A percentile compares a stretch with the other conserved stretches of the same genome.
Evolutionary conservation across 2,113 vertebrate genomes (phyloP).

Genomic region (Aphyosemion australe): DNA sequence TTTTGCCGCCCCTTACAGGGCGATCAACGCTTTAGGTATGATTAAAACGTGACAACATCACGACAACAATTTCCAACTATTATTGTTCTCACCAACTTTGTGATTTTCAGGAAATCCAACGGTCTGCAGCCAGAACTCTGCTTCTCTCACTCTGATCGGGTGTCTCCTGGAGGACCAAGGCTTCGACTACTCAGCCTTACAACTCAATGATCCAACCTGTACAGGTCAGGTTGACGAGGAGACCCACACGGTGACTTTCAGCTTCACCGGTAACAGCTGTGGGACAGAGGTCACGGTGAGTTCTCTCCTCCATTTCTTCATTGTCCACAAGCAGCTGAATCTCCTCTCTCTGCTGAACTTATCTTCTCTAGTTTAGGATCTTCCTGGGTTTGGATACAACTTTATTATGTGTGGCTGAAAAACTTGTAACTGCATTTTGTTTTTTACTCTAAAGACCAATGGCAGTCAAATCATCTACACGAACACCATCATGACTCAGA

Average conservation of each 20-base stretch:
- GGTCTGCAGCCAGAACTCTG: not conserved
- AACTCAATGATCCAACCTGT: constrained; percentile 38
- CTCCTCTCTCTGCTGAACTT: not conserved
- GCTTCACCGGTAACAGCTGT: constrained; percentile 14
- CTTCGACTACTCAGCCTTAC: constrained; percentile 27
- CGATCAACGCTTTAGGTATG: constrained; percentile 8
- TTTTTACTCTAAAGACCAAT: not conserved
- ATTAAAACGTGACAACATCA: too few species aligned
- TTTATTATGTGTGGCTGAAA: not conserved
- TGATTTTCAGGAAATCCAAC: constrained; percentile 20
- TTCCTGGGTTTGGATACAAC: not conserved
- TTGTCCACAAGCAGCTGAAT: not conserved
- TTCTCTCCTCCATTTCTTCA: not conserved
- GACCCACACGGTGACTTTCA: constrained; percentile 37
- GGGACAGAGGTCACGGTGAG: constrained; percentile 25
- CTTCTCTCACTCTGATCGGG: constrained; percentile 13
- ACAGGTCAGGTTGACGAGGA: constrained; percentile 4
- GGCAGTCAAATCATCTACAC: not conserved
- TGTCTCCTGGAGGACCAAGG: constrained; percentile 50
- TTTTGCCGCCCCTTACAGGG: constrained; percentile 28
- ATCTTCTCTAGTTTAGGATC: not conserved
- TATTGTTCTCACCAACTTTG: not conserved
- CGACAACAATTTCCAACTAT: not conserved
- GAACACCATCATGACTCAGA: not conserved
- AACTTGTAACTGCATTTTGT: not conserved